Conservation (phyloP, 2,113 vertebrate species). For the Bothrops jararaca region DNA sequence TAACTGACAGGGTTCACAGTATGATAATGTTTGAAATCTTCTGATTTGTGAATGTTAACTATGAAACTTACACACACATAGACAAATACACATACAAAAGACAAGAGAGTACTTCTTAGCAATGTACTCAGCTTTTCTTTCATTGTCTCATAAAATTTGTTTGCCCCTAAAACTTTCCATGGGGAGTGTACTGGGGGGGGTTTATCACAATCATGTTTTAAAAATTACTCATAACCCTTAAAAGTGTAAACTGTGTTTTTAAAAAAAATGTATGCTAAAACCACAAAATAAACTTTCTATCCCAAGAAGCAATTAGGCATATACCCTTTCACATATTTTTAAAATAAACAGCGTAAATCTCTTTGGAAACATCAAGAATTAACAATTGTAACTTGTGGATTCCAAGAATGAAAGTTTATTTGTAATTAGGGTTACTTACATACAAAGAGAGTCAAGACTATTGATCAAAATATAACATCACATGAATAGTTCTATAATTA, state of each 20-base stretch:
- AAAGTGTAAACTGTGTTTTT: constrained; percentile 50
- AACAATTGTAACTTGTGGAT: constrained; percentile 50
- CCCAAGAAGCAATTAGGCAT: constrained; percentile 64
- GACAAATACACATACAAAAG: background rate
- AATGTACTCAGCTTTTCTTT: background rate
- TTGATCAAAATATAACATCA: constrained; percentile 30
- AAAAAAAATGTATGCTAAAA: constrained; percentile 59
- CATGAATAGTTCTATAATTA: background rate
- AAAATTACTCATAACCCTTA: constrained; percentile 24
- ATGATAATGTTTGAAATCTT: background rate
- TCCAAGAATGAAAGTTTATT: constrained; percentile 40
- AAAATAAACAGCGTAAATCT: constrained; percentile 64
- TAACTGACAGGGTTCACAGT: background rate
- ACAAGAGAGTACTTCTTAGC: background rate
- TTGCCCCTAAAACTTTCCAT: constrained; percentile 40
- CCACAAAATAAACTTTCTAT: constrained; percentile 67
- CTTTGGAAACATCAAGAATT: constrained; percentile 45
- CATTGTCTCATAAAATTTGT: background rate
- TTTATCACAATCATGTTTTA: constrained; percentile 44
- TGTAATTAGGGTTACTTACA: constrained; percentile 14
- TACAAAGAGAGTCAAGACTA: constrained; percentile 28
- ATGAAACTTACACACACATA: background rate
- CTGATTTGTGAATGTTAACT: background rate
- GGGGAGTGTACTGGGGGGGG: constrained; percentile 39
- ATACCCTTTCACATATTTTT: constrained; percentile 55